phyloP scores from a whole-genome alignment of 2,888 invertebrate species.

The Synergus japonicus region DNA sequence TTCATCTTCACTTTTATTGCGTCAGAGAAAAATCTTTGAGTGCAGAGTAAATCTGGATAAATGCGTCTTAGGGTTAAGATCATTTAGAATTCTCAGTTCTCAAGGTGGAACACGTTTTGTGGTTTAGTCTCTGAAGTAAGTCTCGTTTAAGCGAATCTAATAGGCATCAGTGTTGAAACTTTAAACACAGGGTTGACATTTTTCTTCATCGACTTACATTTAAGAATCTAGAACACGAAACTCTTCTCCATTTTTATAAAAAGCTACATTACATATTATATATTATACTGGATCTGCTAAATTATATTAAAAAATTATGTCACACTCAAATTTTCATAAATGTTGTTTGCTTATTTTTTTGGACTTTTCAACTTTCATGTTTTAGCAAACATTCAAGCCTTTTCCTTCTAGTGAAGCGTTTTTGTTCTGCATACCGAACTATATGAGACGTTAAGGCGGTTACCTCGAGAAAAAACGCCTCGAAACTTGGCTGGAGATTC shows the following conservation, averaged over 20 bases:
- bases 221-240: neutral
- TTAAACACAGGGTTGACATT: neutral
- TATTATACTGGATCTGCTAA: neutral
- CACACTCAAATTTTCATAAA: neutral
- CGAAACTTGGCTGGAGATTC: constrained; percentile 36
- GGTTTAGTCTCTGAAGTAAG: neutral
- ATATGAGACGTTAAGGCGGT: constrained; percentile 36
- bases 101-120: neutral
- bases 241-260: neutral
- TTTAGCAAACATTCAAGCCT: constrained; percentile 18
- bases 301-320: neutral
- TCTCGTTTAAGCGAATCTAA: neutral
- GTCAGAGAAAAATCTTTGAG: constrained; percentile 17
- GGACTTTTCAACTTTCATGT: constrained; percentile 4
- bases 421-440: constrained; percentile 14
- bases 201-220: neutral
- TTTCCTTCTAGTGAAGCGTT: constrained; percentile 18
- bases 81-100: constrained; percentile 24
- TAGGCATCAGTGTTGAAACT: constrained; percentile 16
- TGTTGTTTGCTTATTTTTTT: neutral
- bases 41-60: constrained; percentile 41
- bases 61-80: constrained; percentile 36
- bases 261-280: neutral
- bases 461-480: constrained; percentile 33
- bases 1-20: constrained; percentile 40